Evolutionary conservation across 1,140 invertebrate species (phyloP).

Genomic region (Neodiprion lecontei): DNA sequence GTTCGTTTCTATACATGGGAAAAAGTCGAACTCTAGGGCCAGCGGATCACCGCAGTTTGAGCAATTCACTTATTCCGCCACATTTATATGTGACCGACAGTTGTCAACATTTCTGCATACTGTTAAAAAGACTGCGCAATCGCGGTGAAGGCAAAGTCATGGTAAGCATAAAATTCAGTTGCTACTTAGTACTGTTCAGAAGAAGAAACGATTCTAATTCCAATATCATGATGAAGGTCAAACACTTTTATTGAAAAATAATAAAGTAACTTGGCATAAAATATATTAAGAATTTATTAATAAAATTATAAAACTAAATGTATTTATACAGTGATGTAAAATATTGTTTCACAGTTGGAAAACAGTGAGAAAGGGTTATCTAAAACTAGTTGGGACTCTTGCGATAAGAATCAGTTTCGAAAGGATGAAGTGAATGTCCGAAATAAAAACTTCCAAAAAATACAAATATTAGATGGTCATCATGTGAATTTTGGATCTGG

Average conservation of each 20-base stretch:
- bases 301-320: no score
- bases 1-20: constrained; percentile 67
- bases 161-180: constrained; percentile 33
- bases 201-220: no score
- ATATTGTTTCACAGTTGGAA: constrained; percentile 32
- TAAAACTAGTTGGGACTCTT: constrained; percentile 6
- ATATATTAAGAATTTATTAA: no score
- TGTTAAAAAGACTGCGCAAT: constrained; percentile 52
- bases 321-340: no score
- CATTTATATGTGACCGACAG: constrained; percentile 68
- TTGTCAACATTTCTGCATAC: constrained; percentile 69
- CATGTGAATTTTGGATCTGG: constrained; percentile 58
- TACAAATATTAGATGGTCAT: constrained; percentile 42
- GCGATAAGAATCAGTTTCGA: constrained; percentile 18
- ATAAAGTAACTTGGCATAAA: no score
- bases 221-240: no score
- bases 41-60: constrained; percentile 31
- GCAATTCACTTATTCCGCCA: constrained; percentile 62
- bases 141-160: constrained; percentile 38
- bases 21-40: constrained; percentile 50
- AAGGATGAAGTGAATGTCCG: constrained; percentile 33
- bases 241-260: no score
- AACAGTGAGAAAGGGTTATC: constrained; percentile 29
- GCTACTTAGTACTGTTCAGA: no score
- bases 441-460: constrained; percentile 35